These are phyloP conservation scores for Pomacea maculata DNA, from an alignment of 1,140 invertebrate genomes.

Conservation along the genomic window DNA sequence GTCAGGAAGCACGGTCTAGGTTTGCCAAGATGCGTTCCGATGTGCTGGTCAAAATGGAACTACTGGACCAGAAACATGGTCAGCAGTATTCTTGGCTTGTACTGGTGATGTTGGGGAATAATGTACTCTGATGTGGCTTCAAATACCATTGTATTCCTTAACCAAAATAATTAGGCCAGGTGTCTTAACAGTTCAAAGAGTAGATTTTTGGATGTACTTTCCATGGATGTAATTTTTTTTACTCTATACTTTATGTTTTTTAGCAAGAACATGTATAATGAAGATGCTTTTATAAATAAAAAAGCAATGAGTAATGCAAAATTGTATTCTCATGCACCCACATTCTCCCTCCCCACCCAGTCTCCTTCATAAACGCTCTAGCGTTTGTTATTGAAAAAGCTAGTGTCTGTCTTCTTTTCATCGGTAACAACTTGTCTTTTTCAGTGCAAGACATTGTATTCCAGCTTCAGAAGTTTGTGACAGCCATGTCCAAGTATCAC, in stretches of 20 bases:
- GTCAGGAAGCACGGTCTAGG: conserved; percentile 88
- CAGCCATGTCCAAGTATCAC: conserved; percentile 81
- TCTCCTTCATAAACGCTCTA: too few species aligned
- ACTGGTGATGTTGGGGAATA: too few species aligned
- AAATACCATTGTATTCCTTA: too few species aligned
- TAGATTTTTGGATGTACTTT: too few species aligned
- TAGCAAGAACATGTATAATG: too few species aligned
- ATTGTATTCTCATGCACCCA: neutral
- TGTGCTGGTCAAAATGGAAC: conserved; percentile 95
- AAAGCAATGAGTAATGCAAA: neutral
- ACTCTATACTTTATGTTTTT: too few species aligned
- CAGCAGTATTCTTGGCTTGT: conserved; percentile 17
- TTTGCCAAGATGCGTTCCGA: conserved; percentile 94
- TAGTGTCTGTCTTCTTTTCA: neutral
- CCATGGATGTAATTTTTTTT: too few species aligned
- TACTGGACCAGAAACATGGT: conserved; percentile 95
- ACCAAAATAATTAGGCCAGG: too few species aligned
- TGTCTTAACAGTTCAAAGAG: too few species aligned
- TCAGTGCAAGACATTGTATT: conserved; percentile 88
- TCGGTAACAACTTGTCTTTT: conserved; percentile 34
- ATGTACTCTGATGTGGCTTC: too few species aligned
- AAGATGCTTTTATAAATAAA: neutral
- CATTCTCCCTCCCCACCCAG: neutral
- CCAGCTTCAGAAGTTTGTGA: conserved; percentile 82
- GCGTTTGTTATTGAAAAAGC: neutral